Evolutionary conservation across 1,140 invertebrate species (phyloP), one percentile per base, ranked within the genome.

Genomic region (Paraescarpia echinospica): DNA sequence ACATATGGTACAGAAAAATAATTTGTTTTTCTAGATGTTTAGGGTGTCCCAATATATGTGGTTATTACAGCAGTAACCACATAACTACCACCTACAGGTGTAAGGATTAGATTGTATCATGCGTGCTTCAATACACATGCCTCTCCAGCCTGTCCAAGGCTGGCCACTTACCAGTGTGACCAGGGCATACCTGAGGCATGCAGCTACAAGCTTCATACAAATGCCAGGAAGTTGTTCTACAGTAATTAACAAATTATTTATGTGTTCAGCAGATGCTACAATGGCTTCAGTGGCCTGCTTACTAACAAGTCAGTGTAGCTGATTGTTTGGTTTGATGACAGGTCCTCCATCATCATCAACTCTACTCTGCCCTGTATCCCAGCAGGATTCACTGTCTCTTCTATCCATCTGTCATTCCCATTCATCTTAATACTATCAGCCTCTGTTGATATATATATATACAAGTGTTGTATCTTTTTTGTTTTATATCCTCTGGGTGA

Each of bases 211-310:
- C 59, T 4, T 31, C 14, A 27, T 77, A 77, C 59, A 77, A 77
- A 77, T 31, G 27, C 59, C 14, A 77, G 59, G 12, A 77, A 77
- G 59, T 77, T 77, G 59, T 77, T 77, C 59, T 77, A 12, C 12
- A 41, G 41, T 41, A 77, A 77, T 77, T 77, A 77, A 77, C 59
- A 77, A 77, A 77, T 77, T 77, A 77, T 77, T 77, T 77, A 77
- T 77, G 59, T 77, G 59, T 77, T 77, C 59, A 27, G 59, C 59
- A 77, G 59, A 77, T 77, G 59, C 59, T 77, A 18, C 59, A 27
- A 31, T 77, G 59, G 59, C 59, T 77, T 77, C 27, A 31, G 59
- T 77, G 59, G 59, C 59, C 59, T 77, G 59, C 59, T 77, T 77
- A 77, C 8, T 77, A 77, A 77, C 59, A 77, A 77, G 59, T 31